Evolutionary conservation across 2,888 invertebrate species (phyloP).

Genomic region (Crossocerus cetratus): DNA sequence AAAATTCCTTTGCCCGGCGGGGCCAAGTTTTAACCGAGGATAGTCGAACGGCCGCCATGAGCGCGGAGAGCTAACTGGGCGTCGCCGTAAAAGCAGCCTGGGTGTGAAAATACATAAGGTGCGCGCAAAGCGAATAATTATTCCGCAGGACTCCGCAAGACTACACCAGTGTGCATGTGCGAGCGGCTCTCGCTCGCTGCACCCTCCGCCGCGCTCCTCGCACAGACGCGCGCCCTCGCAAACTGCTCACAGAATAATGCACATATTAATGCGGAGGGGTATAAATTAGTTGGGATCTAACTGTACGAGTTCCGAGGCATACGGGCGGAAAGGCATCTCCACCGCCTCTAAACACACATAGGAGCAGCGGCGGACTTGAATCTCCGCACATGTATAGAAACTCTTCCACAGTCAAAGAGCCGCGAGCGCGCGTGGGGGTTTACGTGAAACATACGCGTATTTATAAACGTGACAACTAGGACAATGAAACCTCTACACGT

Average conservation of each 20-base stretch:
- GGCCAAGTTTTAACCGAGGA: not conserved
- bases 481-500: conserved; percentile 54
- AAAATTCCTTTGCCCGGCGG: too few species aligned
- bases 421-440: conserved; percentile 2
- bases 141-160: conserved; percentile 23
- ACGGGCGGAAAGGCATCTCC: conserved; percentile 37
- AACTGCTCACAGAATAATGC: conserved; percentile 44
- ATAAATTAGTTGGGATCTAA: conserved; percentile 54
- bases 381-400: not conserved
- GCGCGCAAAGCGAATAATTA: conserved; percentile 46
- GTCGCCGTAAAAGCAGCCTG: conserved; percentile 27
- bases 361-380: not conserved
- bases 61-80: conserved; percentile 15
- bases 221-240: not conserved
- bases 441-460: conserved; percentile 48
- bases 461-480: conserved; percentile 57
- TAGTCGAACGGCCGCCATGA: not conserved
- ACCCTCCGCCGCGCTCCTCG: too few species aligned
- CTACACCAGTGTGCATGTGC: too few species aligned
- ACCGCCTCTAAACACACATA: conserved; percentile 15
- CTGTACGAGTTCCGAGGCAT: conserved; percentile 32
- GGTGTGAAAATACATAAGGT: conserved; percentile 40
- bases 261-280: conserved; percentile 47
- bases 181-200: too few species aligned
- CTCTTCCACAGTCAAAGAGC: not conserved